These are phyloP conservation scores for Ceryle rudis DNA, from an alignment of 2,797 vertebrate genomes.

Conservation along the genomic window DNA sequence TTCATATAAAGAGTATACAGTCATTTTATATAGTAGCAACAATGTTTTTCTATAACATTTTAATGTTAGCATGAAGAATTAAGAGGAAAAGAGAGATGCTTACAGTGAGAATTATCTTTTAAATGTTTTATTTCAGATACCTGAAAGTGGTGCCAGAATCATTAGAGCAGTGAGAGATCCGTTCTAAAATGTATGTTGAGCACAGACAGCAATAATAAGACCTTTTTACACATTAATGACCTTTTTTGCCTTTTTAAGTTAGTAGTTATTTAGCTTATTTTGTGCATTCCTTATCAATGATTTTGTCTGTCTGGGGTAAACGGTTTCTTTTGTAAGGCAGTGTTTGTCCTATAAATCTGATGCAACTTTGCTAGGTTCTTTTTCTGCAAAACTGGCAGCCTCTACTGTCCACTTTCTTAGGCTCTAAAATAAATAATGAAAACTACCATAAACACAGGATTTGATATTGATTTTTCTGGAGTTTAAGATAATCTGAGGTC, in stretches of 20 bases:
- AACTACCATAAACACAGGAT: slow-evolving; percentile 54
- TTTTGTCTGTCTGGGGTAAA: neutral
- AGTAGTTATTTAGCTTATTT: neutral
- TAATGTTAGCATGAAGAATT: neutral
- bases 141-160: neutral
- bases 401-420: slow-evolving; percentile 19
- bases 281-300: neutral
- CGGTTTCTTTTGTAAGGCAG: neutral
- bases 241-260: neutral
- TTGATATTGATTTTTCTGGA: slow-evolving; percentile 66
- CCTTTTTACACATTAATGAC: neutral
- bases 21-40: neutral
- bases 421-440: slow-evolving; percentile 65
- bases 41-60: neutral
- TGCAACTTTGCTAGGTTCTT: neutral
- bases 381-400: neutral
- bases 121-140: neutral
- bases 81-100: neutral
- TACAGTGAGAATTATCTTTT: neutral
- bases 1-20: neutral
- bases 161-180: neutral
- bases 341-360: slow-evolving; percentile 14
- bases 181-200: neutral
- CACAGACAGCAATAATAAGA: neutral
- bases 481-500: slow-evolving; percentile 69